Base-by-base conservation (phyloP, 1,140 invertebrate genomes). In the Mamestra configurata region DNA sequence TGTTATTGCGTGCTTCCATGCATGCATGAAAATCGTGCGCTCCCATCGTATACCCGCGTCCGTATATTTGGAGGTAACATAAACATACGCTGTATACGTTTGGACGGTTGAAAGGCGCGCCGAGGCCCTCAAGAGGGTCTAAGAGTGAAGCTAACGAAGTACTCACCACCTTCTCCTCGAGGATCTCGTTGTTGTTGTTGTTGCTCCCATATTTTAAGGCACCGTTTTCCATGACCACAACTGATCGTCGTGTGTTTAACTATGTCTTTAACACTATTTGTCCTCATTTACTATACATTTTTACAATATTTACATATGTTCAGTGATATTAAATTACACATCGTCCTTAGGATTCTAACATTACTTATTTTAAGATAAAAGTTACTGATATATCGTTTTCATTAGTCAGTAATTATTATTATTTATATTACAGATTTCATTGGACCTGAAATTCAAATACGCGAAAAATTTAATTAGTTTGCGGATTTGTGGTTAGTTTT, bases 171-270 rank as follows among this genome's bases (percentile, higher is more conserved):
- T 95, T 95, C 80, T 95, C 95, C 81, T 95, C 93, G 79, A 92
- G 84, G 81, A 93, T 90, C 73, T 94, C 92, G 83, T 93, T 93
- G 90, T 94, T 95, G 90, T 95, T 95, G 91, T 95, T 95, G 89
- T 95, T 95, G 94, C 94, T 95, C 93, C 95, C 95, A 94, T 95
- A 93, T 94, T 95, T 95, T 94, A 95, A 95, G 94, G 95, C 95
- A 95, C 95, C 94, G 93, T 94, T 95, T 94, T 95, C 95, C 94
- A 95, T 95, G 90, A 93, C 93, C 92, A 92, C 89, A 85, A 92
- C 83, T 91, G 88, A 94, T 91, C 86, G 90, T 86, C 86, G 85
- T 87, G 82, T 87, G 78, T 87, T 79, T 81, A 81, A 84, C 79
- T 81, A 83, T 77, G 79, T 81, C 43, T 83, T 77, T 78, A 79